phyloP scores from a whole-genome alignment of 2,888 invertebrate genomes.

The Sesamia inferens region DNA sequence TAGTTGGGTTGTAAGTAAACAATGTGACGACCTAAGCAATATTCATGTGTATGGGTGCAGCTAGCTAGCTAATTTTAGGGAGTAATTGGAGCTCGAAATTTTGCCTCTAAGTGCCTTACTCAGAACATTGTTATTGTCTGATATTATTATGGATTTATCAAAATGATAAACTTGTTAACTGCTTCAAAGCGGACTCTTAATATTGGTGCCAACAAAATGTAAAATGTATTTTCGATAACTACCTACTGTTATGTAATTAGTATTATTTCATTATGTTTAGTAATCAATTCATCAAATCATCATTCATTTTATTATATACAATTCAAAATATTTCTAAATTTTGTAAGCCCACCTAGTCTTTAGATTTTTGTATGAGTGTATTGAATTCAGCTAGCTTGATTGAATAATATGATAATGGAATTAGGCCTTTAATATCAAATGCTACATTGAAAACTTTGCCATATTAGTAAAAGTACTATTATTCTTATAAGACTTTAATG shows the following conservation, averaged over 20 bases:
- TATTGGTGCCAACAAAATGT: constrained; percentile 75
- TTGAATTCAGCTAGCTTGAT: constrained; percentile 81
- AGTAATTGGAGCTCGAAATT: constrained; percentile 64
- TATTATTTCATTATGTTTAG: constrained; percentile 67
- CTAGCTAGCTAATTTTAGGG: constrained; percentile 75
- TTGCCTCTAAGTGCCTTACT: constrained; percentile 72
- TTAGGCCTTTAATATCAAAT: constrained; percentile 83
- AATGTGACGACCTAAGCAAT: constrained; percentile 71
- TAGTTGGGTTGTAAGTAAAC: constrained; percentile 69
- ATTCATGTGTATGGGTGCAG: constrained; percentile 78
- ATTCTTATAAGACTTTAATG: constrained; percentile 87
- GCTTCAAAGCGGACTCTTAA: constrained; percentile 40
- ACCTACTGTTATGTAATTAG: constrained; percentile 69
- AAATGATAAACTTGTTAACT: constrained; percentile 38
- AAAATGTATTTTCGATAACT: constrained; percentile 70
- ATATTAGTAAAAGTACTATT: constrained; percentile 89
- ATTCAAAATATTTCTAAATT: constrained; percentile 77
- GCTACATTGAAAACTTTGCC: constrained; percentile 90
- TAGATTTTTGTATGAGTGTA: constrained; percentile 81
- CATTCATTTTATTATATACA: constrained; percentile 66
- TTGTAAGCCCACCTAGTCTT: constrained; percentile 89
- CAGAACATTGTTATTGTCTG: constrained; percentile 50
- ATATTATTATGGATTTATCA: constrained; percentile 36
- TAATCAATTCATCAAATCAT: constrained; percentile 62
- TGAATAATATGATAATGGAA: constrained; percentile 79